Percentiles rank a stretch among this genome's conserved stretches.
These are phyloP conservation scores for Nymphalis c-album DNA, from an alignment of 2,888 invertebrate genomes.

Conservation along the genomic window DNA sequence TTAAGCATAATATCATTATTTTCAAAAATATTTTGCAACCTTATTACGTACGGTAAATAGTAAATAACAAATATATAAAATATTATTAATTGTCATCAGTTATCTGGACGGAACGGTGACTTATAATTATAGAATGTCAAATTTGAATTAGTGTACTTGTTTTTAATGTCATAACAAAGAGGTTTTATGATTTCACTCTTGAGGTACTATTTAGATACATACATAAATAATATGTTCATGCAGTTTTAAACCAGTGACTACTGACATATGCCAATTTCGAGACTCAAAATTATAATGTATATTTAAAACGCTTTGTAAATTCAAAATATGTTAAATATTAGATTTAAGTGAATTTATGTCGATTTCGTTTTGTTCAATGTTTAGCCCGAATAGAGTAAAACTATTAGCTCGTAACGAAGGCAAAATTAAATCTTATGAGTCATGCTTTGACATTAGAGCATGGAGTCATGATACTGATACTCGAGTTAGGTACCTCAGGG, in stretches of 20 bases:
- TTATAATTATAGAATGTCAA: conserved; percentile 63
- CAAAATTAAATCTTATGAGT: conserved; percentile 77
- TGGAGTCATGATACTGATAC: conserved; percentile 74
- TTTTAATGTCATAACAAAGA: conserved; percentile 28
- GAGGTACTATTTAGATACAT: neutral
- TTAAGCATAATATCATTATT: conserved; percentile 56
- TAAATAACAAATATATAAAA: conserved; percentile 71
- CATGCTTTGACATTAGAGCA: conserved; percentile 78
- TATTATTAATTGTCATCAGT: conserved; percentile 68
- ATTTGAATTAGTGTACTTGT: conserved; percentile 46
- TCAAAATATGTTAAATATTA: conserved; percentile 14
- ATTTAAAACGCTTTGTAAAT: conserved; percentile 2
- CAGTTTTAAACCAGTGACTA: neutral
- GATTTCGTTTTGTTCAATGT: conserved; percentile 56
- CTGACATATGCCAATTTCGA: conserved; percentile 5
- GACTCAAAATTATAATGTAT: conserved; percentile 19
- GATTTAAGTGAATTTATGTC: conserved; percentile 8
- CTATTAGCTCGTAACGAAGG: conserved; percentile 76
- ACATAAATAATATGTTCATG: neutral
- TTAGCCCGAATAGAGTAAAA: conserved; percentile 45
- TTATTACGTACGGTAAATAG: conserved; percentile 53
- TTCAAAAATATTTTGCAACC: conserved; percentile 47
- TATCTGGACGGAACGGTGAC: conserved; percentile 65
- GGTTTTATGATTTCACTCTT: neutral
- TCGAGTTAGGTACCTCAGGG: conserved; percentile 61